Percentiles rank a stretch among this genome's conserved stretches.
phyloP scores from a whole-genome alignment of 1,140 invertebrate genomes.

The Elysia chlorotica region DNA sequence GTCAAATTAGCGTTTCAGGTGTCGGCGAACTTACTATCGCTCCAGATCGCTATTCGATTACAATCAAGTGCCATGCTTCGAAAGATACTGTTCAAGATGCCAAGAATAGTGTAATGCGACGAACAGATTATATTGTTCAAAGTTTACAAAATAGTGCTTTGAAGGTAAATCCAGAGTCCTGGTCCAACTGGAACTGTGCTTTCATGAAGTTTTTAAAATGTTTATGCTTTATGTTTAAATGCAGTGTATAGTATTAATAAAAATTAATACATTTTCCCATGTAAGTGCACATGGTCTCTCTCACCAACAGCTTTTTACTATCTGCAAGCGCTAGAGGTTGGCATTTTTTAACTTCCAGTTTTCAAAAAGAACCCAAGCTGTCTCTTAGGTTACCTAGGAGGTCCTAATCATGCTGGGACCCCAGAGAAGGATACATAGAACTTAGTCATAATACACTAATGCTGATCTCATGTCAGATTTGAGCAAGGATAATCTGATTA shows the following conservation, averaged over 20 bases:
- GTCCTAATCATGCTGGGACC: too few relatives aligned
- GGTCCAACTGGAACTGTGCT: too few relatives aligned
- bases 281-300: background rate
- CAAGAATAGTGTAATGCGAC: constrained; percentile 54
- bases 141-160: constrained; percentile 51
- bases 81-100: constrained; percentile 56
- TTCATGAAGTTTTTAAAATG: too few relatives aligned
- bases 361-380: too few relatives aligned
- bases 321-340: too few relatives aligned
- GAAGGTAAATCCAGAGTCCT: constrained; percentile 47
- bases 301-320: background rate
- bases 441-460: too few relatives aligned
- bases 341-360: too few relatives aligned
- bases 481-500: too few relatives aligned
- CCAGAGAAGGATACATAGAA: too few relatives aligned
- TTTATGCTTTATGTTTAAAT: background rate
- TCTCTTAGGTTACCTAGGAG: too few relatives aligned
- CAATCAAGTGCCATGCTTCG: constrained; percentile 24
- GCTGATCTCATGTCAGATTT: too few relatives aligned
- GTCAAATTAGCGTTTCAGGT: constrained; percentile 53
- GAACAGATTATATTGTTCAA: constrained; percentile 56
- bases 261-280: background rate
- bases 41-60: constrained; percentile 51
- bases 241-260: background rate
- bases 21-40: constrained; percentile 50